Evolutionary conservation across 2,888 invertebrate genomes (phyloP).

Genomic region (Hylaea fasciaria): DNA sequence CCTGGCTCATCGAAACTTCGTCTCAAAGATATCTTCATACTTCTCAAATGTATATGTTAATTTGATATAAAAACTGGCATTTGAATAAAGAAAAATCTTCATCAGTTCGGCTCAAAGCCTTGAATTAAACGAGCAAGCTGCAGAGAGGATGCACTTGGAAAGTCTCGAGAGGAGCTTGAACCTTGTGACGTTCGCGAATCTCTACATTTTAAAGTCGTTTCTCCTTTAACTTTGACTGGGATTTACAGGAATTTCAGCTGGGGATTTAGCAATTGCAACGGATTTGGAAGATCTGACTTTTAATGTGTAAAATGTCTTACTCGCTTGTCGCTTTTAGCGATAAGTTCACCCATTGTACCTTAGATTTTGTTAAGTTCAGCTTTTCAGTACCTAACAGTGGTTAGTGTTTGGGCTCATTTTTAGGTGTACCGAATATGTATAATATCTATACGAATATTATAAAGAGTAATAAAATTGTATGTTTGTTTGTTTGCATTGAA

Average conservation of each 20-base stretch:
- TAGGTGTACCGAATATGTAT: no score
- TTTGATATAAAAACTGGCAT: conserved; percentile 13
- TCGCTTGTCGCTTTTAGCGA: no score
- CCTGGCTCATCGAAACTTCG: not conserved
- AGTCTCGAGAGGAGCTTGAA: conserved; percentile 28
- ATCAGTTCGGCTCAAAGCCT: conserved; percentile 22
- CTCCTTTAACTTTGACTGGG: not conserved
- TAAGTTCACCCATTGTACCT: no score
- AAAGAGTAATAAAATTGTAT: no score
- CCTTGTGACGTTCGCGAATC: not conserved
- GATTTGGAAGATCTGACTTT: no score
- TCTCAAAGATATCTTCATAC: conserved; percentile 1
- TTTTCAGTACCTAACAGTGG: no score
- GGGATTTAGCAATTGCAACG: not conserved
- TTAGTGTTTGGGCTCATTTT: no score
- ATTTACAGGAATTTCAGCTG: not conserved
- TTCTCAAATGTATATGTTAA: conserved; percentile 22
- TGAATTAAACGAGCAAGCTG: conserved; percentile 32
- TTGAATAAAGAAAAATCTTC: conserved; percentile 21
- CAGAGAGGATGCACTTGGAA: conserved; percentile 15
- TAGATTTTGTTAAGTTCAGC: no score
- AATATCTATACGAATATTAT: no score
- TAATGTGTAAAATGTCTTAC: no score
- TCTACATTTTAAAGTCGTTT: conserved; percentile 3
- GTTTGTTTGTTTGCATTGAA: no score